These are phyloP conservation scores for Aspidiotus destructor DNA, from an alignment of 2,888 invertebrate species.

Conservation along the genomic window DNA sequence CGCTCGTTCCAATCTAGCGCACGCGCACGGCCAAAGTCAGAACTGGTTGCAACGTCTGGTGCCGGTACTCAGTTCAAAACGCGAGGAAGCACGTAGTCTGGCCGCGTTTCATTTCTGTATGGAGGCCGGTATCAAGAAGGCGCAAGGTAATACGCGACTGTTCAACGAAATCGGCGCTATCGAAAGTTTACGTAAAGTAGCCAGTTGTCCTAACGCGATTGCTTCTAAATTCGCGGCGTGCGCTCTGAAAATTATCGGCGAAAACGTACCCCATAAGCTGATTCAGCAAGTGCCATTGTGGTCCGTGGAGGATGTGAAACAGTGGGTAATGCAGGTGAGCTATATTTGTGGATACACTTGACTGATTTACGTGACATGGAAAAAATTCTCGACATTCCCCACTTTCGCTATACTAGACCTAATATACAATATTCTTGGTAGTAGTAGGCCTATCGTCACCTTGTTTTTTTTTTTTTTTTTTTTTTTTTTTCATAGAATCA, in stretches of 20 bases:
- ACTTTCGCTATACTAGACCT: too few relatives aligned
- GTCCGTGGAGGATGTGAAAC: conserved; percentile 91
- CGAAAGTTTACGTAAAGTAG: conserved; percentile 87
- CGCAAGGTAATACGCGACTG: conserved; percentile 80
- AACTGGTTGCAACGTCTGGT: conserved; percentile 88
- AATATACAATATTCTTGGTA: too few relatives aligned
- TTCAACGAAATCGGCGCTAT: conserved; percentile 92
- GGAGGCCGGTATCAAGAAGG: conserved; percentile 96
- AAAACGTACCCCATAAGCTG: conserved; percentile 92
- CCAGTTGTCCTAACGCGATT: conserved; percentile 94
- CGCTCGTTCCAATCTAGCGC: conserved; percentile 80
- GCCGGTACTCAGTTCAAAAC: conserved; percentile 84
- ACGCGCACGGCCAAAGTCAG: conserved; percentile 91
- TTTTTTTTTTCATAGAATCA: too few relatives aligned
- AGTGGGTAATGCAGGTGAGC: conserved; percentile 85
- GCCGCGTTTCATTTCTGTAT: conserved; percentile 98
- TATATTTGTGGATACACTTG: too few relatives aligned
- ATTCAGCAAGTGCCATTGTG: conserved; percentile 97
- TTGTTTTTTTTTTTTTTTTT: too few relatives aligned
- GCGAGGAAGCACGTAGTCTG: conserved; percentile 90
- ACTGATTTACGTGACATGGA: too few relatives aligned
- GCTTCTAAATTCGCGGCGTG: conserved; percentile 95
- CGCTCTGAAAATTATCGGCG: conserved; percentile 83
- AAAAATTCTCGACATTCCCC: too few relatives aligned
- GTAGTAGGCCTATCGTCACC: too few relatives aligned